Evolutionary conservation across 2,113 vertebrate species (phyloP).

Genomic region (Zapornia atra): DNA sequence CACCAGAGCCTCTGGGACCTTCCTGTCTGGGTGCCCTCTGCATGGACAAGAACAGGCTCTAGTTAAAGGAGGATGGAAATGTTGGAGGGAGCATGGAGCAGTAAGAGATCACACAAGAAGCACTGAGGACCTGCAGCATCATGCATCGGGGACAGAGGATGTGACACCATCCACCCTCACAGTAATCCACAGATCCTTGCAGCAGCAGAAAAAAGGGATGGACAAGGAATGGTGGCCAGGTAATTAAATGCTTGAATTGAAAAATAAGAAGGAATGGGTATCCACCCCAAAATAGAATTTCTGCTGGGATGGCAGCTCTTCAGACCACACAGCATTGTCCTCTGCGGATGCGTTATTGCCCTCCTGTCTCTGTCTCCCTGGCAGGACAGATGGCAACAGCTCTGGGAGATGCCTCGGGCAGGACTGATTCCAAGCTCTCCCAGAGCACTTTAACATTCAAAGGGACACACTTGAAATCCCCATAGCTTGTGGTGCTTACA

Average conservation of each 20-base stretch:
- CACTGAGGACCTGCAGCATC: not conserved
- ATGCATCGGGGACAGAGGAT: rapidly evolving
- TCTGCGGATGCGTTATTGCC: conserved; percentile 70
- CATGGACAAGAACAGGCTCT: not conserved
- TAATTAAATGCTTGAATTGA: not conserved
- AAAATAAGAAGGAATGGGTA: conserved; percentile 36
- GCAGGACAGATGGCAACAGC: conserved; percentile 72
- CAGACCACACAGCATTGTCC: conserved; percentile 71
- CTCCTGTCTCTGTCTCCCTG: conserved; percentile 48
- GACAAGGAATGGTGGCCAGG: not conserved
- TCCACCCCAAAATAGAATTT: not conserved
- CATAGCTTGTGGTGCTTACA: not conserved
- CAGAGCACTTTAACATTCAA: conserved; percentile 75
- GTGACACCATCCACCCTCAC: not conserved
- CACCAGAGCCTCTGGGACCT: conserved; percentile 57
- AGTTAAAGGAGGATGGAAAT: not conserved
- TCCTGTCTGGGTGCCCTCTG: conserved; percentile 30
- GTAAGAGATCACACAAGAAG: not conserved
- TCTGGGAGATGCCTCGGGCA: conserved; percentile 75
- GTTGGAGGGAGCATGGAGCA: not conserved
- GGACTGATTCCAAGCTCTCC: conserved; percentile 70
- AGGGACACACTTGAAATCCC: conserved; percentile 68
- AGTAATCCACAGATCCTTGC: not conserved
- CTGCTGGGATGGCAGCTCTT: not conserved
- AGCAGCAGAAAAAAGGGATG: not conserved